These are phyloP conservation scores for Deroplatys truncata DNA, from an alignment of 2,888 invertebrate species.

Conservation along the genomic window DNA sequence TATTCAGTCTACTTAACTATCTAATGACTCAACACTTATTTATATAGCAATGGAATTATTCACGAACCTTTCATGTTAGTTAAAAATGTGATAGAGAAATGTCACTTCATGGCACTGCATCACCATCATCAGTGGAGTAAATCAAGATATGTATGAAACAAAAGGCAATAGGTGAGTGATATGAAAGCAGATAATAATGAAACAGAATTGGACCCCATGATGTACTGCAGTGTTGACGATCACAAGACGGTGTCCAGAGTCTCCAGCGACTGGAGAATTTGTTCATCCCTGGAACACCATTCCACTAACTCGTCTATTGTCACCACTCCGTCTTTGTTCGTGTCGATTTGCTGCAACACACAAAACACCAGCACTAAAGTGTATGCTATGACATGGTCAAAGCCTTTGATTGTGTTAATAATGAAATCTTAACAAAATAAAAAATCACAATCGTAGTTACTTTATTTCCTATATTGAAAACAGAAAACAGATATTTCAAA, in stretches of 20 bases:
- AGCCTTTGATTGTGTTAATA: no score
- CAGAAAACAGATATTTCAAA: no score
- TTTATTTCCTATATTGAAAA: no score
- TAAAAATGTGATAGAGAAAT: background rate
- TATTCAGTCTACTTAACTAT: no score
- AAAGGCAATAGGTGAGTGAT: no score
- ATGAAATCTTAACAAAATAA: no score
- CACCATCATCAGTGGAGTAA: background rate
- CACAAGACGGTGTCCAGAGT: constrained; percentile 74
- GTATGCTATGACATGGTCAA: no score
- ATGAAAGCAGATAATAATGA: background rate
- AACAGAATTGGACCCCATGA: background rate
- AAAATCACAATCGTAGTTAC: no score
- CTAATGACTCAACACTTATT: background rate
- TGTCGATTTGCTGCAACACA: constrained; percentile 65
- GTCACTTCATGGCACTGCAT: background rate
- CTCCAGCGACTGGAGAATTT: constrained; percentile 63
- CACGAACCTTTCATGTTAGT: background rate
- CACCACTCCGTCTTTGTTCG: constrained; percentile 74
- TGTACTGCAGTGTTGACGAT: constrained; percentile 37
- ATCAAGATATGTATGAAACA: no score
- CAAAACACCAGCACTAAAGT: no score
- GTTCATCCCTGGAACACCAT: constrained; percentile 72
- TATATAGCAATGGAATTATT: background rate
- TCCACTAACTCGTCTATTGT: constrained; percentile 75